Evolutionary conservation across 2,888 invertebrate genomes (phyloP), one percentile per base, ranked within the genome.

Genomic region (Nipponacmea schrenckii): DNA sequence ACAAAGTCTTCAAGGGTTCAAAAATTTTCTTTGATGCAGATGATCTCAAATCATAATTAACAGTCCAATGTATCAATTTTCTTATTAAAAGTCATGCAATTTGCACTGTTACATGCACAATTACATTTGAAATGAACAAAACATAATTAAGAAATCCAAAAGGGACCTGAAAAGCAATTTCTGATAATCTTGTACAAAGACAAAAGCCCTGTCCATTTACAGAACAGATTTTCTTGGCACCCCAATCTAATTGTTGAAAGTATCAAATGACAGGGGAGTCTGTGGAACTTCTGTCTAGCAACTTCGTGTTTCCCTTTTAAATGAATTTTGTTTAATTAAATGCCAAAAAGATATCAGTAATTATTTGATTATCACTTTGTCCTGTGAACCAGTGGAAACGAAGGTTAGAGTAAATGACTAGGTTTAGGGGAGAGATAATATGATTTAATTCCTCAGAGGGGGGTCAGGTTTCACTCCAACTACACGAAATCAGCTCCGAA

Each of bases 291-390:
- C 24, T 24, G 20, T 56, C 24, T 24, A 12, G 56, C 10, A 20
- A 12, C 20, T 56, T 24, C 24, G 10, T 24, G 20, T 56, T 24
- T 3, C 24, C 56, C 20, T 56, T 56, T 56, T 14, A 56, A 56
- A 56, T 56, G 56, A 56, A 56, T 56, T 56, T 56, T 20, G 20
- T 56, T 24, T 56, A 56, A 56, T 56, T 24, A 56, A 56, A 56
- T 56, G 20, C 56, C 24, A 56, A 56, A 56, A 56, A 56, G 24
- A 56, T 56, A 20, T 56, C 56, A 56, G 20, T 56, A 56, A 56
- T 56, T 56, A 56, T 56, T 56, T 56, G 20, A 56, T 56, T 56
- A 56, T 56, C 24, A 12, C 20, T 20, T 24, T 24, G 24, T 56
- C 24, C 56, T 15, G 56, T 56, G 56, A 56, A 56, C 56, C 56